phyloP scores from a whole-genome alignment of 1,140 invertebrate species.

The Drosophila sproati region DNA sequence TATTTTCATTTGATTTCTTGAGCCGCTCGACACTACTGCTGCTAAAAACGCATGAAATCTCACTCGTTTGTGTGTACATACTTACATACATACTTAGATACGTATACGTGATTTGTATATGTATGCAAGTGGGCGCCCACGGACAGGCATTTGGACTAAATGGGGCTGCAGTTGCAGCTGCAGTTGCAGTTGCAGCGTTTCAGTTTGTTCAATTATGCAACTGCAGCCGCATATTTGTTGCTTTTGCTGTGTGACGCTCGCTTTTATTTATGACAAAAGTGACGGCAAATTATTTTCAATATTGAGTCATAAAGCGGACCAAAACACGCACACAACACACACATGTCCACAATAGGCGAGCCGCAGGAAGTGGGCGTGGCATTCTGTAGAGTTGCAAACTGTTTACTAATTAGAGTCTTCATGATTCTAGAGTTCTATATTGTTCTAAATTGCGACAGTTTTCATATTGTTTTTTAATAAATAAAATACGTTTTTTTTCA shows the following conservation, averaged over 20 bases:
- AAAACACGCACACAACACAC: not conserved
- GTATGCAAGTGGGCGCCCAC: constrained; percentile 57
- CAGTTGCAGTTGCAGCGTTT: constrained; percentile 12
- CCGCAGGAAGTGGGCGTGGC: constrained; percentile 60
- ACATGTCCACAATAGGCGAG: not conserved
- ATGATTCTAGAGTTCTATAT: not conserved
- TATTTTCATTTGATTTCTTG: constrained; percentile 45
- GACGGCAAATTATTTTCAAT: constrained; percentile 74
- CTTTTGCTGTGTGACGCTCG: constrained; percentile 33
- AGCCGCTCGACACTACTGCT: constrained; percentile 20
- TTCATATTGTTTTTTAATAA: not conserved
- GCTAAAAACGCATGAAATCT: constrained; percentile 38
- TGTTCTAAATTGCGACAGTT: not conserved
- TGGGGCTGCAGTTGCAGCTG: constrained; percentile 59
- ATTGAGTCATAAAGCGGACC: constrained; percentile 60
- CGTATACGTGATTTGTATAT: not conserved
- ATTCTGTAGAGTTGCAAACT: not conserved
- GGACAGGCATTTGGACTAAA: constrained; percentile 41
- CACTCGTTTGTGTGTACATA: constrained; percentile 15
- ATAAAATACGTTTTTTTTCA: too few species aligned
- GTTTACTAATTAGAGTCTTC: not conserved
- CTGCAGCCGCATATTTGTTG: constrained; percentile 39
- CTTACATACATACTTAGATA: too few species aligned
- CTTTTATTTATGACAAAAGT: constrained; percentile 75
- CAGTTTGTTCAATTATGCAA: constrained; percentile 66